Evolutionary conservation across 53 echinoderm and acorn worm species (phyloP).

Genomic region (Crossaster papposus): DNA sequence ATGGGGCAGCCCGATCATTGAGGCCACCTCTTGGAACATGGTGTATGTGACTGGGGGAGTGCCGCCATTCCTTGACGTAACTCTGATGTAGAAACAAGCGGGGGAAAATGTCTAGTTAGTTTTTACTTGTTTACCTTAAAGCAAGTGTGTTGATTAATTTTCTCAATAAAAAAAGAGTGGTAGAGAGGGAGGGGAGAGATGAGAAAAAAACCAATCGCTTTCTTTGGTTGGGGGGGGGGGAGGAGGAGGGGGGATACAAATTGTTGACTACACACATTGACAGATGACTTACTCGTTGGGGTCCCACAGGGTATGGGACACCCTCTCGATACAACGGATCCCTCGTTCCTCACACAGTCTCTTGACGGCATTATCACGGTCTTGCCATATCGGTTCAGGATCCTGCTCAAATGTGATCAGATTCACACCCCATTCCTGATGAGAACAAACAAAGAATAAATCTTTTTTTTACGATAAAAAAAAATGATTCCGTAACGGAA

Average conservation of each 20-base stretch:
- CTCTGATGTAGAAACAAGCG: slow-evolving; percentile 35
- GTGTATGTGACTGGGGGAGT: slow-evolving; percentile 87
- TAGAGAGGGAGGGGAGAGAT: too few relatives aligned
- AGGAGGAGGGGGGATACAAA: too few relatives aligned
- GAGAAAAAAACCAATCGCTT: too few relatives aligned
- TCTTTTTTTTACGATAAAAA: neutral
- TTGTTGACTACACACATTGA: too few relatives aligned
- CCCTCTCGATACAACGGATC: slow-evolving; percentile 72
- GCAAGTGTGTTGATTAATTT: too few relatives aligned
- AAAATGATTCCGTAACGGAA: neutral
- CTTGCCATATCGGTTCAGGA: slow-evolving; percentile 94
- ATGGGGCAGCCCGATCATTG: slow-evolving; percentile 74
- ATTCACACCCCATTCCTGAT: slow-evolving; percentile 89
- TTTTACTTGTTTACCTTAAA: too few relatives aligned
- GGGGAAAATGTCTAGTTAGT: too few relatives aligned
- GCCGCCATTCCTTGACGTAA: slow-evolving; percentile 81
- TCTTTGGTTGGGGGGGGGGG: too few relatives aligned
- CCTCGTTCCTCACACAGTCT: slow-evolving; percentile 73
- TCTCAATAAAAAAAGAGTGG: too few relatives aligned
- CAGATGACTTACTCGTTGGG: slow-evolving; percentile 72
- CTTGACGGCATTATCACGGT: slow-evolving; percentile 79
- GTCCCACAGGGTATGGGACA: slow-evolving; percentile 94
- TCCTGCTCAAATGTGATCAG: slow-evolving; percentile 87
- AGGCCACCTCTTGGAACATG: slow-evolving; percentile 77
- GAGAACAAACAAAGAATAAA: neutral